Evolutionary conservation across 2,797 vertebrate species (phyloP), one percentile per base, ranked within the genome.

Genomic region (Microcaecilia unicolor): DNA sequence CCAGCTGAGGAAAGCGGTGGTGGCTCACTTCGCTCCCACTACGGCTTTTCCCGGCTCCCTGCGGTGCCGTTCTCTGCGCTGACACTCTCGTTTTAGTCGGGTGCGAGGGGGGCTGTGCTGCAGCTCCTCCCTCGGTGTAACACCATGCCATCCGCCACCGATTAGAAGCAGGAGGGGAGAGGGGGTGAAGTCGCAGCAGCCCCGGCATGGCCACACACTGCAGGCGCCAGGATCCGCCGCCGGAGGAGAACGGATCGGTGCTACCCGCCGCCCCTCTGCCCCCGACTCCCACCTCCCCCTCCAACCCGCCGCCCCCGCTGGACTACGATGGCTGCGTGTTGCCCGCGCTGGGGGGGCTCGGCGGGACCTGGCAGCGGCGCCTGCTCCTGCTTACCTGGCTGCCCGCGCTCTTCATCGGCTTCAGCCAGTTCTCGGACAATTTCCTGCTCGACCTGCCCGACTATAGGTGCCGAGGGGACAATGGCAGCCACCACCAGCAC

Each of bases 341-440:
- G 64, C 93, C 92, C 2, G 88, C 89, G 43, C 85, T 97, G 12
- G 92, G 92, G 15, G 90, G 90, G 1, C 88, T 97, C 59, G 84
- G 90, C 53, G 89, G 79, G 22, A 67, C 73, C 33, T 95, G 88
- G 76, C 91, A 97, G 76, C 87, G 73, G 48, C 87, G 89, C 67
- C 83, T 97, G 41, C 87, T 97, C 58, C 76, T 92, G 44, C 87
- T 98, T 77, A 97, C 93, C 59, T 97, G 92, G 90, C 81, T 98
- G 19, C 94, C 95, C 15, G 93, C 92, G 25, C 55, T 98, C 2
- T 89, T 97, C 41, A 93, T 98, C 25, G 90, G 93, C 57, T 95
- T 97, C 79, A 97, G 91, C 66, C 91, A 93, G 58, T 91, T 91
- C 77, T 98, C 95, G 10, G 92, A 97, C 61, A 81, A 79, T 67